Base-by-base conservation (phyloP, 1,140 invertebrate genomes). In the Psilanteris sp. region DNA sequence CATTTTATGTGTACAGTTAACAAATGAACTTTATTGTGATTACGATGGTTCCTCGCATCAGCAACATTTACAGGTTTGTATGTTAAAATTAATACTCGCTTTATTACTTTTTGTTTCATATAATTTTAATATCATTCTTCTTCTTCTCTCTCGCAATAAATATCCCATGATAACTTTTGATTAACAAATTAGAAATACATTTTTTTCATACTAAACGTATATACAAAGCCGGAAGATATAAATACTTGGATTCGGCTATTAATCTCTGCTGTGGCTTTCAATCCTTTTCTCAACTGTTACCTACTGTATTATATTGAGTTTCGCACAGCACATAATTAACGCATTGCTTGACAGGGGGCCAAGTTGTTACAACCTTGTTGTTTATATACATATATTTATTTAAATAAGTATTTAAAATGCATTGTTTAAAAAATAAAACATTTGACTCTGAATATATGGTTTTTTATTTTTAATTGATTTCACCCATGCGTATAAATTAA, bases 291-390 rank as follows among this genome's bases (percentile, higher is more conserved):
- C 9, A 18, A 52, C 29, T 36, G 9, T 37, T 67, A 62, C 44
- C 61, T 66, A 44, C 24, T 44, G 67, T 57, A 76, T 79, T 67
- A 46, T 57, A 72, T 59, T 64, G 62, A 74, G 26, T 54, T 55
- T 61, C 71, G 66, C 76, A 82, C 39, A 39, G 27, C 14, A 39
- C 77, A 79, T 70, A 75, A 76, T 81, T 83, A 84, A 84, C 81
- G 81, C 78, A 83, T 83, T n/a, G 79, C 82, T 72, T 83, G 78
- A 26, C 75, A 81, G 52, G 78, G 81, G 78, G 81, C 80, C 79
- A 86, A 85, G 82, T 83, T 64, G 43, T 31, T 62, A 22, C 18
- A 36, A 39, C 24, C 11, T 39, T 22, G 15, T n/a, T n/a, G n/a
- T n/a, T n/a, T n/a, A n/a, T n/a, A n/a, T n/a, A n/a, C n/a, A n/a